phyloP scores from a whole-genome alignment of 2,113 vertebrate species.

The Coptodon rendalli region DNA sequence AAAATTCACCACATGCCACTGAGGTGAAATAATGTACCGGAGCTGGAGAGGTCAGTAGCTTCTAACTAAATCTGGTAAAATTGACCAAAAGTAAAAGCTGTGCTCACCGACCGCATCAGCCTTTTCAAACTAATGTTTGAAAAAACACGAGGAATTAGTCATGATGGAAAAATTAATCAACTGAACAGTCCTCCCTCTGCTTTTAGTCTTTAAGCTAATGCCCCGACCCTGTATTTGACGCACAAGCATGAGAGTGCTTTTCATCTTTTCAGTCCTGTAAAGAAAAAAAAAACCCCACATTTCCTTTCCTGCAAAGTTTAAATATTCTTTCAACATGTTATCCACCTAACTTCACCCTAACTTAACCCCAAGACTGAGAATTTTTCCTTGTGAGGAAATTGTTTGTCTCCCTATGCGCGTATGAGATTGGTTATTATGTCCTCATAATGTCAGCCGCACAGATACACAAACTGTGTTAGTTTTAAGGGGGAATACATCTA shows the following conservation, averaged over 20 bases:
- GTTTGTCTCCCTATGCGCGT: background rate
- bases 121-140: background rate
- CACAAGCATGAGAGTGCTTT: background rate
- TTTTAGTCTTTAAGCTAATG: background rate
- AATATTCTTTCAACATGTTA: background rate
- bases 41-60: background rate
- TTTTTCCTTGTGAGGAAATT: background rate
- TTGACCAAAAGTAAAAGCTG: background rate
- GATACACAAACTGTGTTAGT: background rate
- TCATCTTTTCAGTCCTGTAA: background rate
- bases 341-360: background rate
- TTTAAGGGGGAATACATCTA: background rate
- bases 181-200: background rate
- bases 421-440: background rate
- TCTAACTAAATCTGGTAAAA: background rate
- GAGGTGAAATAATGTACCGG: background rate
- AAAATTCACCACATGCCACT: background rate
- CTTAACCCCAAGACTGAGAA: background rate
- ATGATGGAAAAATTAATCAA: background rate
- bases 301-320: background rate
- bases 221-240: background rate
- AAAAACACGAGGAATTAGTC: background rate
- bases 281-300: rapidly evolving
- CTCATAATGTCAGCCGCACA: background rate
- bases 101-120: background rate